A percentile compares a stretch with the other conserved stretches of the same genome.
Evolutionary conservation across 2,888 invertebrate species (phyloP).

Genomic region (Agriopis marginaria): DNA sequence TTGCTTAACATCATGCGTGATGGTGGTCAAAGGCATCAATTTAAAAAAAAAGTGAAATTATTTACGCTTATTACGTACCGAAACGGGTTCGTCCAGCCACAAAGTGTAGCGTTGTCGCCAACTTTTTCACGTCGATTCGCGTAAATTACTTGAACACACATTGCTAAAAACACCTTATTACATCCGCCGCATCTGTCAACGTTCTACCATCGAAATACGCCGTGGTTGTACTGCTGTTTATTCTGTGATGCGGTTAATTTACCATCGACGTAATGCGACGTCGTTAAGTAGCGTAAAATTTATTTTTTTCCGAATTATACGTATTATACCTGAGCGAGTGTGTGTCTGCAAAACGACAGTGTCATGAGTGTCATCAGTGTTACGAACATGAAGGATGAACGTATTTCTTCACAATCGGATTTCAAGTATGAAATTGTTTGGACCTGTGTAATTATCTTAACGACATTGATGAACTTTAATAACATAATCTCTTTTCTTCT

Average conservation of each 20-base stretch:
- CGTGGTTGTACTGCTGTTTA: not conserved
- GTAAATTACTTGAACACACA: constrained; percentile 10
- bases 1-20: too few relatives aligned
- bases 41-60: not conserved
- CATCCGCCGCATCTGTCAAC: constrained; percentile 27
- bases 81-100: not conserved
- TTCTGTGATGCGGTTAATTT: constrained; percentile 12
- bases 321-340: not conserved
- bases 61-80: not conserved
- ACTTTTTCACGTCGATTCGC: constrained; percentile 10
- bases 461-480: too few relatives aligned
- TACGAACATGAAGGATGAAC: too few relatives aligned
- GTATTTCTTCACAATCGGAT: too few relatives aligned
- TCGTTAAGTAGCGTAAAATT: constrained; percentile 11
- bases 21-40: too few relatives aligned
- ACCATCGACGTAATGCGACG: constrained; percentile 2
- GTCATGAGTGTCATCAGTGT: too few relatives aligned
- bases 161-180: constrained; percentile 21
- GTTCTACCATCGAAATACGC: not conserved
- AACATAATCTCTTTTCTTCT: too few relatives aligned
- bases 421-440: too few relatives aligned
- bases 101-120: not conserved
- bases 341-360: not conserved
- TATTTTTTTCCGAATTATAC: constrained; percentile 2
- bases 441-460: too few relatives aligned